phyloP scores from a whole-genome alignment of 2,888 invertebrate species.

The Tetragnatha montana region DNA sequence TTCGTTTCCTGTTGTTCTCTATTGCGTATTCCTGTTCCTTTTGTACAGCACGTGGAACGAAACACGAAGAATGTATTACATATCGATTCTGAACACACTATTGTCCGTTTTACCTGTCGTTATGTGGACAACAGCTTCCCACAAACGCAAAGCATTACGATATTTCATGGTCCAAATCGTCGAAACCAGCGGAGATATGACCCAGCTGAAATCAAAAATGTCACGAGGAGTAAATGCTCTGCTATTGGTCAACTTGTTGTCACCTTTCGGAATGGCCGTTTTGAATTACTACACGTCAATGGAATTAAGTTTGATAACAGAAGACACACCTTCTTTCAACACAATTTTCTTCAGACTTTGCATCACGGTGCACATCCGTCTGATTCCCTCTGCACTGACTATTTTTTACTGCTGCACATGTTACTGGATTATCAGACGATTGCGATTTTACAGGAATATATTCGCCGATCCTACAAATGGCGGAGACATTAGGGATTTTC shows the following conservation, averaged over 20 bases:
- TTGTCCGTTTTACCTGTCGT: neutral
- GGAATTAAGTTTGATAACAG: neutral
- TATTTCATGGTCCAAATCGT: neutral
- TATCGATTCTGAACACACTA: neutral
- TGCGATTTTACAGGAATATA: neutral
- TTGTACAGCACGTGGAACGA: neutral
- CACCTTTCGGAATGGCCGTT: neutral
- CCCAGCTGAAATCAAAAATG: neutral
- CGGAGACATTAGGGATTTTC: neutral
- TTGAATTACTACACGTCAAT: neutral
- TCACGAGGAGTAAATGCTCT: neutral
- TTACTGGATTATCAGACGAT: neutral
- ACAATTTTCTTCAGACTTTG: neutral
- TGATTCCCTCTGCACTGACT: neutral
- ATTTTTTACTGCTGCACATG: neutral
- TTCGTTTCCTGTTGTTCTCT: neutral
- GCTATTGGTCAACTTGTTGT: neutral
- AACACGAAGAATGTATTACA: neutral
- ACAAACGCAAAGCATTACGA: neutral
- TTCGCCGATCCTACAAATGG: neutral
- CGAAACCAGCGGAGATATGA: neutral
- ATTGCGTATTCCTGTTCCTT: neutral
- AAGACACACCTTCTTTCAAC: neutral
- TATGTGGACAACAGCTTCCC: neutral
- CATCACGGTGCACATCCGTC: neutral